phyloP scores from a whole-genome alignment of 2,113 vertebrate species.

The Lepidothrix coronata region DNA sequence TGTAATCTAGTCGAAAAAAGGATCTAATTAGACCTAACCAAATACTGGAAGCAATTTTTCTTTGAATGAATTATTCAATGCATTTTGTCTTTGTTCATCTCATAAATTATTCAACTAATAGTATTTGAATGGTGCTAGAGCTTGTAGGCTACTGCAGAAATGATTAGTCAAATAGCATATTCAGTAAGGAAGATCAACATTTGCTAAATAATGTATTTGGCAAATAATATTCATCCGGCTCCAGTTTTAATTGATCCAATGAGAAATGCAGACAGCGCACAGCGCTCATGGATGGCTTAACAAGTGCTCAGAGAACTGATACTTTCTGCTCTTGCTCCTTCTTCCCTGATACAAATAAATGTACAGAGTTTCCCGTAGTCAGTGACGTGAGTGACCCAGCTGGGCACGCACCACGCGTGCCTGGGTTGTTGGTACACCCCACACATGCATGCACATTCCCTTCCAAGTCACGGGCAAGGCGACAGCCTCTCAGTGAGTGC shows the following conservation, averaged over 20 bases:
- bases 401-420: accelerated
- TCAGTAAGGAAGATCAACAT: constrained; percentile 11
- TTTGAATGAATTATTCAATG: constrained; percentile 58
- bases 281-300: background rate
- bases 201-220: constrained; percentile 50
- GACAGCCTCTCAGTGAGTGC: background rate
- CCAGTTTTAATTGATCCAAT: background rate
- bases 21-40: constrained; percentile 48
- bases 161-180: constrained; percentile 6
- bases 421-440: background rate
- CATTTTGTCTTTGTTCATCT: constrained; percentile 42
- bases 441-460: accelerated
- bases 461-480: background rate
- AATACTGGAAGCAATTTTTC: constrained; percentile 37
- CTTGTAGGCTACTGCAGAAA: background rate
- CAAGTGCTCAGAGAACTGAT: background rate
- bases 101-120: constrained; percentile 46
- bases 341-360: background rate
- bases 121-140: constrained; percentile 4
- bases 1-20: background rate
- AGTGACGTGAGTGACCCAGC: accelerated
- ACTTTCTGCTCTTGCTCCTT: background rate
- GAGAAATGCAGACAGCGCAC: background rate
- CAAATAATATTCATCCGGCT: background rate
- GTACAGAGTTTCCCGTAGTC: background rate